Percentiles rank a stretch among this genome's conserved stretches.
These are phyloP conservation scores for Enteromius mattozi DNA, from an alignment of 2,797 vertebrate species.

Conservation along the genomic window DNA sequence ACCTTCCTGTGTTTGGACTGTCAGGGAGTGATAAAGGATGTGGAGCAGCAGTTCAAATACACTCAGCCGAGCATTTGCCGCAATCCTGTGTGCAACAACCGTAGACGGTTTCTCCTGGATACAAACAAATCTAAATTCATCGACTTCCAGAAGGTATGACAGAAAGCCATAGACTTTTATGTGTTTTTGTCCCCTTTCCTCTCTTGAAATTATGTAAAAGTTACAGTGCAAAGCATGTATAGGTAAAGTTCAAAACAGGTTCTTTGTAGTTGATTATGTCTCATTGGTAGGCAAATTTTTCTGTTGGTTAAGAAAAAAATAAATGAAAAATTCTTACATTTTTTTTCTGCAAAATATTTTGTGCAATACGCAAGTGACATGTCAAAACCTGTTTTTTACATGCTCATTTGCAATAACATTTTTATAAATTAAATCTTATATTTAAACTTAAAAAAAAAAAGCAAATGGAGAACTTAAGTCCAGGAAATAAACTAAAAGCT, in stretches of 20 bases:
- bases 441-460: not conserved
- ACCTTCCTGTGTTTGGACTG: conserved; percentile 97
- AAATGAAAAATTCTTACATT: too few relatives aligned
- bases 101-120: conserved; percentile 93
- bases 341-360: not conserved
- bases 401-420: not conserved
- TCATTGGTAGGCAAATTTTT: not conserved
- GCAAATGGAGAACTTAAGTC: not conserved
- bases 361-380: not conserved
- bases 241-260: not conserved
- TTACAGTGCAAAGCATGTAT: not conserved
- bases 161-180: too few relatives aligned
- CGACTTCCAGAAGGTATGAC: conserved; percentile 94
- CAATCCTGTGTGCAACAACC: conserved; percentile 96
- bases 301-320: not conserved
- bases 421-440: not conserved
- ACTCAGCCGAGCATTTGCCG: conserved; percentile 96
- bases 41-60: conserved; percentile 98
- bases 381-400: not conserved
- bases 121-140: conserved; percentile 98
- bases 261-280: not conserved
- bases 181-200: not conserved
- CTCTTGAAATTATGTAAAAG: not conserved
- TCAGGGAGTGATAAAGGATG: conserved; percentile 91
- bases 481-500: not conserved